Evolutionary conservation across 2,113 vertebrate species (phyloP), one percentile per base, ranked within the genome.

Genomic region (Telmatochromis sp.): DNA sequence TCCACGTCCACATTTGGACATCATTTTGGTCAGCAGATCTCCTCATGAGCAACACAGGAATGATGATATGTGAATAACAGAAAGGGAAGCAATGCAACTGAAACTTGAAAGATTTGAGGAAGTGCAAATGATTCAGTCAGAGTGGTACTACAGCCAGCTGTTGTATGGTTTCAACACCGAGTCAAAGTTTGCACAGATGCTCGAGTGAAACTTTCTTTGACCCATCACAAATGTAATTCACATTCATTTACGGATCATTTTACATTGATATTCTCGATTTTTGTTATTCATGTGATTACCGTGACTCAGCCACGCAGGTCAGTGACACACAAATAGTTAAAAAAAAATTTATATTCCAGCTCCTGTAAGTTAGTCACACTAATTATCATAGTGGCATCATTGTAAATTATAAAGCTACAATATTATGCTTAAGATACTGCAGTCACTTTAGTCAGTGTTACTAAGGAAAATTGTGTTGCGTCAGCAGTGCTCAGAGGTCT

Each of bases 81-180:
- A 87, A 89, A 81, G 37, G 85, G 92, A 94, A 94, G 91, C 75
- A 5, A 86, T 58, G 19, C 33, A 47, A 26, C 2, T 80, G 65
- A 91, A 91, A 82, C 79, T 28, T 80, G 65, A 73, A 82, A 23
- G 35, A 58, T 83, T 87, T 91, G 55, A 90, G 88, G 94, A 95
- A 95, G 90, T 90, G n/a, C 9, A 15, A 81, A 71, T 89, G 89
- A 91, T 65, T 92, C 75, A 86, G 33, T 84, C 80, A 55, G 60
- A 88, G 42, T 33, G 63, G 53, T 35, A 51, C 83, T 82, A 71
- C n/a, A 7, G 55, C 75, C 90, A 90, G 90, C 85, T 93, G 68
- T 81, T 92, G 68, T 13, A 31, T 21, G 60, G 79, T 86, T 86
- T 88, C 82, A 83, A 37, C 79, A 82, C 5, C 1, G 23, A 47